A percentile compares a stretch with the other conserved stretches of the same genome.
phyloP scores from a whole-genome alignment of 2,113 vertebrate genomes.

The Azemiops feae region DNA sequence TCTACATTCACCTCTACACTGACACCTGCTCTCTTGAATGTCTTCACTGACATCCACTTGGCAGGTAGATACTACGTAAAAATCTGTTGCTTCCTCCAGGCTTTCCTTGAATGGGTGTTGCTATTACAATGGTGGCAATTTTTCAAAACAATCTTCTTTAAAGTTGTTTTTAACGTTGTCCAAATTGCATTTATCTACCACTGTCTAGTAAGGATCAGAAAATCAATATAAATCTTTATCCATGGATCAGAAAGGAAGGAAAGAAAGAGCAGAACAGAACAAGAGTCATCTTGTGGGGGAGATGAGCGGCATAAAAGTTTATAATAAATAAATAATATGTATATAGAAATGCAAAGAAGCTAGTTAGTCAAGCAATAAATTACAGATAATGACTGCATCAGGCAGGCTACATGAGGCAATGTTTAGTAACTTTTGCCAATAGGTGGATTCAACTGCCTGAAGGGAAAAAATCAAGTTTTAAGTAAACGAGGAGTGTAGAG shows the following conservation, averaged over 20 bases:
- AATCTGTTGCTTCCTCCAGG: neutral
- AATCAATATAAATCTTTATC: neutral
- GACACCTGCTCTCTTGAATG: neutral
- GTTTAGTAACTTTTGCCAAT: neutral
- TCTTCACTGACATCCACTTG: neutral
- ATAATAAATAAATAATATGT: neutral
- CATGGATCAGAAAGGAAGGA: neutral
- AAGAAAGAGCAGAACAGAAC: neutral
- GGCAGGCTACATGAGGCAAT: neutral
- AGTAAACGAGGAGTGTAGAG: neutral
- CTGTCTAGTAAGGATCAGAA: neutral
- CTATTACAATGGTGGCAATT: neutral
- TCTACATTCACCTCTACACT: neutral
- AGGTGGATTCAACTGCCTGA: neutral
- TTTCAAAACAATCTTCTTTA: neutral
- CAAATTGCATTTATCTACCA: neutral
- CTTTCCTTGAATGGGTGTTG: neutral
- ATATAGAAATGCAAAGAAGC: neutral
- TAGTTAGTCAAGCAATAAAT: neutral
- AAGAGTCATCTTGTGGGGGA: neutral
- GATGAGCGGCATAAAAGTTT: neutral
- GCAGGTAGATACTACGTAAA: neutral
- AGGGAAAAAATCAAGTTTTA: neutral
- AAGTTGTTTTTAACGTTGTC: too few relatives aligned
- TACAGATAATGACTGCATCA: neutral